Evolutionary conservation across 1,140 invertebrate genomes (phyloP).

Genomic region (Chionoecetes opilio): DNA sequence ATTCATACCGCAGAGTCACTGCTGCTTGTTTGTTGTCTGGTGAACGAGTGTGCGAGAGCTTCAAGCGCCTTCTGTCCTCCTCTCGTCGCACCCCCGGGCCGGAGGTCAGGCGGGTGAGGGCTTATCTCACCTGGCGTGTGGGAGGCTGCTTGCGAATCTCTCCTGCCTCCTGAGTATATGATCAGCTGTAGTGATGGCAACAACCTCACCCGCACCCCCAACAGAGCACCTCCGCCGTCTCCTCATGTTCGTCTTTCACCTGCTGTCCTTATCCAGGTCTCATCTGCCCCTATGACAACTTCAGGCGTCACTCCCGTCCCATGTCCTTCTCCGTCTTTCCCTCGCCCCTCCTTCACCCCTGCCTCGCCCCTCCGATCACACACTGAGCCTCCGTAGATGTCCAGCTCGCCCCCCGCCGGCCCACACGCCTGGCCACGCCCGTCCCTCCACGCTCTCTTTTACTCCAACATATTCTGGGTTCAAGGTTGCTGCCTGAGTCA

Average conservation of each 20-base stretch:
- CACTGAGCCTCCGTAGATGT: not conserved
- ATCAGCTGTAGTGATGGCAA: constrained; percentile 5
- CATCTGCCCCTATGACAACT: not conserved
- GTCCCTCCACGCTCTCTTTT: not conserved
- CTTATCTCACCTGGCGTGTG: constrained; percentile 17
- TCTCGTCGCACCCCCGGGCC: not conserved
- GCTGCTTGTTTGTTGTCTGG: not conserved
- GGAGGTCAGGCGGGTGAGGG: not conserved
- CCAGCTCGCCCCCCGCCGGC: not conserved
- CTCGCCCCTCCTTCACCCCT: not conserved
- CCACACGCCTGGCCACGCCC: not conserved
- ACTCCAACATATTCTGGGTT: not conserved
- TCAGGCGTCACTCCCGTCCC: not conserved
- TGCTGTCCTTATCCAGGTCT: not conserved
- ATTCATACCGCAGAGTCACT: not conserved
- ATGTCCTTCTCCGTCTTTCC: not conserved
- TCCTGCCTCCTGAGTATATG: not conserved
- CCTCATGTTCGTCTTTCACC: constrained; percentile 15
- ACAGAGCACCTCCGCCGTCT: not conserved
- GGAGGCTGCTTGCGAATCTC: not conserved
- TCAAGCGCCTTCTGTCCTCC: not conserved
- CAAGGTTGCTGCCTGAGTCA: not conserved
- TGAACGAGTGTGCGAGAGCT: not conserved
- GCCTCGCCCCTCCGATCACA: not conserved
- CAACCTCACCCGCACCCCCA: not conserved